A percentile compares a stretch with the other conserved stretches of the same genome.
phyloP scores from a whole-genome alignment of 1,140 invertebrate species.

The Dreissena rostriformis region DNA sequence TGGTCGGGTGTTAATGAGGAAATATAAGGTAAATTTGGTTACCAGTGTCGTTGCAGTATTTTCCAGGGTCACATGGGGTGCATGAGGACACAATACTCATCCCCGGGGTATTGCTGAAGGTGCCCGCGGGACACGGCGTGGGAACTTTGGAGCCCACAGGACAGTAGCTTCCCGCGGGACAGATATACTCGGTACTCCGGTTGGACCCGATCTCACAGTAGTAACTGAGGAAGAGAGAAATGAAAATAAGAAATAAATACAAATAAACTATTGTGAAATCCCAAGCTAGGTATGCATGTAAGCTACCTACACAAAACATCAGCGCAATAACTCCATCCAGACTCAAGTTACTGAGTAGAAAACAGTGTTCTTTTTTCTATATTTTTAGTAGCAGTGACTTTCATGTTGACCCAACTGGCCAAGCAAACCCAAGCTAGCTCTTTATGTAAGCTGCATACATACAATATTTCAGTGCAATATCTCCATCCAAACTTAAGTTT shows the following conservation, averaged over 20 bases:
- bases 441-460: too few relatives aligned
- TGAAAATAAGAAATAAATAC: too few relatives aligned
- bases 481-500: too few relatives aligned
- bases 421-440: too few relatives aligned
- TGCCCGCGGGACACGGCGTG: conserved; percentile 71
- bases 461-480: too few relatives aligned
- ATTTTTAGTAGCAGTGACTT: too few relatives aligned
- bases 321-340: too few relatives aligned
- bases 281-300: not conserved
- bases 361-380: too few relatives aligned
- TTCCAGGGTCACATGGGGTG: conserved; percentile 73
- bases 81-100: conserved; percentile 70
- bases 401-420: too few relatives aligned
- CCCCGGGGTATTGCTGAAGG: conserved; percentile 73
- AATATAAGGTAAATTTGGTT: not conserved
- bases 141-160: conserved; percentile 68
- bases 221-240: conserved; percentile 61
- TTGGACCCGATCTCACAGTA: conserved; percentile 76
- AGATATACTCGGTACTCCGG: conserved; percentile 64
- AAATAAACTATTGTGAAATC: not conserved
- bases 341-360: too few relatives aligned
- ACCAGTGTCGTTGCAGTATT: conserved; percentile 78
- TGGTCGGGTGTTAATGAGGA: too few relatives aligned
- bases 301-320: too few relatives aligned
- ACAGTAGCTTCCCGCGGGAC: conserved; percentile 75